Base-by-base conservation (phyloP, 2,797 vertebrate genomes). In the Gallinago nigripennis region DNA sequence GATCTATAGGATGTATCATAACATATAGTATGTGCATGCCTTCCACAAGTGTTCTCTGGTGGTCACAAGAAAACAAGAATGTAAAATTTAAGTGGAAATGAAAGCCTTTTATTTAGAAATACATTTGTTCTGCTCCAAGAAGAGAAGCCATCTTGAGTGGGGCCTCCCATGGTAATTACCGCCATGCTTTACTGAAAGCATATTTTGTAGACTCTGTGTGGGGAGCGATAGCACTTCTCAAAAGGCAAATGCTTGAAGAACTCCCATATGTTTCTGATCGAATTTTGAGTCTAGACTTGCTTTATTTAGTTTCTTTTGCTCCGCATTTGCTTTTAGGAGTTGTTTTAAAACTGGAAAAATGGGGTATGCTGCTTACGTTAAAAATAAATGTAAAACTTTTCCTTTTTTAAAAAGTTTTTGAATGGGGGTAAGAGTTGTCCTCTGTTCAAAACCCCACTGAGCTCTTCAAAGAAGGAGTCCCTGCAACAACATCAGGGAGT, bases 211-310 rank as follows among this genome's bases (percentile, higher is more conserved):
- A 80, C 86, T 61, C 65, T 56, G 91, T 69, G 94, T 94, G 91
- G 68, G 86, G 95, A 94, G 95, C 8, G 41, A 96, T 93, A 96
- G 97, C 91, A 68, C 94, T 86, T 93, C 95, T 92, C 82, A 45
- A 73, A 97, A 97, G 90, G 96, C 95, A 94, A 95, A 94, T 60
- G 94, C 95, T 95, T 71, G 56, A 92, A 93, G 82, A 94, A 90
- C 66, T 95, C 81, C 87, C 98, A 98, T 97, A 96, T 98, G 98
- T 97, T 98, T 98, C 97, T 98, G 97, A 98, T 98, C 72, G 90
- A 96, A 96, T 97, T 95, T 97, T 94, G 95, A 83, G 98, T 98
- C 98, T 98, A 98, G 98, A 98, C 98, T 97, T 86, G 89, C 96
- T 97, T 96, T 97, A 96, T 97, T 97, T 98, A 96, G 97, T 95